Conservation (phyloP, 2,888 invertebrate species). For the Acleris literana region DNA sequence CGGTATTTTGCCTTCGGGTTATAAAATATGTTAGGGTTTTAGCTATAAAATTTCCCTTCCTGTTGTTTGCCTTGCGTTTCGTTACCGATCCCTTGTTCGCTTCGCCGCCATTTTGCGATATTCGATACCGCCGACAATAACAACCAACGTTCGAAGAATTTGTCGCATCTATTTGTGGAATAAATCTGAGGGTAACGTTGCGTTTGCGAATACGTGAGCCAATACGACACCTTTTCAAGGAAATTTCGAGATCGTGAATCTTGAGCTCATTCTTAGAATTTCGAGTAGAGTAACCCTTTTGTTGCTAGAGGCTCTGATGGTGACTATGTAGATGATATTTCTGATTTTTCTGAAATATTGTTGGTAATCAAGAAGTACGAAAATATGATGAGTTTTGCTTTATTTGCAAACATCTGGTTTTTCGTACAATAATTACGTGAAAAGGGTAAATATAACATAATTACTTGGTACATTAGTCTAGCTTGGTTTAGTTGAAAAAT, state of each 20-base stretch:
- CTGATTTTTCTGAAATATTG: too few species aligned
- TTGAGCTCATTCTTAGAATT: slow-evolving; percentile 1
- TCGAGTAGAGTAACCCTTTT: neutral
- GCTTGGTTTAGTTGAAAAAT: too few species aligned
- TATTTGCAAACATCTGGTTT: too few species aligned
- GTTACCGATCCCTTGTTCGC: slow-evolving; percentile 50
- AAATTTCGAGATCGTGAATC: slow-evolving; percentile 4
- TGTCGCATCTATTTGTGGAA: slow-evolving; percentile 21
- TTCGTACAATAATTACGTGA: too few species aligned
- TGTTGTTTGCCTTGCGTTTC: slow-evolving; percentile 54
- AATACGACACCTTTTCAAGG: slow-evolving; percentile 6
- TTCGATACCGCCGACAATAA: slow-evolving; percentile 61
- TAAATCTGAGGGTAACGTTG: slow-evolving; percentile 21
- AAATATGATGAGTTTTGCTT: too few species aligned
- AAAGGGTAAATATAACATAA: too few species aligned
- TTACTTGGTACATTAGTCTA: too few species aligned
- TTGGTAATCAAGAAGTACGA: too few species aligned
- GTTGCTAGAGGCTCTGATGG: too few species aligned
- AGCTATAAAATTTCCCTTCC: slow-evolving; percentile 54
- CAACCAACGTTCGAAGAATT: slow-evolving; percentile 44
- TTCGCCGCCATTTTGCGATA: slow-evolving; percentile 55
- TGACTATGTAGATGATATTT: too few species aligned
- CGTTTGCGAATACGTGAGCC: slow-evolving; percentile 1
- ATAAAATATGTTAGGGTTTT: slow-evolving; percentile 59
- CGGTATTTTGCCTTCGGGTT: slow-evolving; percentile 49